These are phyloP conservation scores for Xestoiulus laeticollis DNA, from an alignment of 2,888 invertebrate species.

Conservation along the genomic window DNA sequence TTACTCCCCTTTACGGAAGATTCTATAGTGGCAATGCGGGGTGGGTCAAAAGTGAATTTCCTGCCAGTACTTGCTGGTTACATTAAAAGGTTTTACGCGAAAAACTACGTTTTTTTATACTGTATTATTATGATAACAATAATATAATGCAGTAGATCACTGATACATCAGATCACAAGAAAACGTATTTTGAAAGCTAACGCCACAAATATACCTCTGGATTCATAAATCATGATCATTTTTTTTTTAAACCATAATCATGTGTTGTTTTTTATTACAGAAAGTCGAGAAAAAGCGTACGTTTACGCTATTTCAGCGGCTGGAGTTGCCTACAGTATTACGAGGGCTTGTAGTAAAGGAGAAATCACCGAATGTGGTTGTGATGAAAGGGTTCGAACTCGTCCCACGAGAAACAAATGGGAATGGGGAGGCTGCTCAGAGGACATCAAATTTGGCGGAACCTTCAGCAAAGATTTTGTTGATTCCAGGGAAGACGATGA, in stretches of 20 bases:
- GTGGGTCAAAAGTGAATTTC: too few relatives aligned
- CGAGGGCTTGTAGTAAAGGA: slow-evolving; percentile 85
- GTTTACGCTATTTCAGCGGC: slow-evolving; percentile 89
- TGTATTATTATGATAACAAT: too few relatives aligned
- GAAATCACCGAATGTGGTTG: slow-evolving; percentile 89
- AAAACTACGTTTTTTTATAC: too few relatives aligned
- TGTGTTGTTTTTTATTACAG: slow-evolving; percentile 67
- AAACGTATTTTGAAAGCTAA: too few relatives aligned
- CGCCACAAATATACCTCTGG: too few relatives aligned
- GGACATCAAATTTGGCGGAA: slow-evolving; percentile 84
- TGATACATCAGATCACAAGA: too few relatives aligned
- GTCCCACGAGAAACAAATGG: slow-evolving; percentile 72
- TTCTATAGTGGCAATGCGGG: too few relatives aligned
- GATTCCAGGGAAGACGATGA: slow-evolving; percentile 81
- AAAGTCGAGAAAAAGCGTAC: slow-evolving; percentile 88
- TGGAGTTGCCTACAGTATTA: slow-evolving; percentile 87
- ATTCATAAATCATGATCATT: too few relatives aligned
- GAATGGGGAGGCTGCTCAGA: slow-evolving; percentile 96
- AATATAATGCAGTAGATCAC: too few relatives aligned
- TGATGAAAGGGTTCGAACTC: slow-evolving; percentile 78
- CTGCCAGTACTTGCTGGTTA: too few relatives aligned
- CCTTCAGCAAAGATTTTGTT: slow-evolving; percentile 85
- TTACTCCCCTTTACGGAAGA: too few relatives aligned
- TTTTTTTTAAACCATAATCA: neutral
- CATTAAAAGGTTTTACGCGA: too few relatives aligned